phyloP scores from a whole-genome alignment of 2,797 vertebrate species.

The Poeciliopsis presidionis region DNA sequence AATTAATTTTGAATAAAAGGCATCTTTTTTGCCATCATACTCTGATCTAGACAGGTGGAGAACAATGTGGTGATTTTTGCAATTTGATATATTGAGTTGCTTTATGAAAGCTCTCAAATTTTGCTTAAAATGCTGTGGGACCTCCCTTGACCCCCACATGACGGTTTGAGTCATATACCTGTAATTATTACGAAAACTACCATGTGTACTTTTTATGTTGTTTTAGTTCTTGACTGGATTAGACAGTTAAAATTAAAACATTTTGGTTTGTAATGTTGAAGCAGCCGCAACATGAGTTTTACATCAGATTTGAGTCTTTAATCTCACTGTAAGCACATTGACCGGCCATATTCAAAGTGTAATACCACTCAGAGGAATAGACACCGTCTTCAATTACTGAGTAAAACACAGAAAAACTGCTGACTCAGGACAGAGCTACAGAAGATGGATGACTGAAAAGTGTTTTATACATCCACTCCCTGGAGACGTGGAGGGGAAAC shows the following conservation, averaged over 20 bases:
- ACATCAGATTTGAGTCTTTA: neutral
- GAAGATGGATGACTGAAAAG: neutral
- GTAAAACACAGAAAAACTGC: conserved; percentile 7
- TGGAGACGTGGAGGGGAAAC: conserved; percentile 24
- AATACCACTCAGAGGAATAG: neutral
- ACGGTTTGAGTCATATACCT: neutral
- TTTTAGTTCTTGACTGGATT: neutral
- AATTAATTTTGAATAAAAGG: neutral
- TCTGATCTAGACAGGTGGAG: neutral
- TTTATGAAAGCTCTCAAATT: neutral
- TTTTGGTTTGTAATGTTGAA: neutral
- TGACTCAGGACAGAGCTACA: conserved; percentile 7
- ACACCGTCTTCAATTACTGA: conserved; percentile 16
- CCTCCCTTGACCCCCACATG: neutral
- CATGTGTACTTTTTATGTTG: neutral
- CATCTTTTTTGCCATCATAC: neutral
- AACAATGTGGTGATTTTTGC: neutral
- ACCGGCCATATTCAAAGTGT: neutral
- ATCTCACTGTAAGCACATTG: neutral
- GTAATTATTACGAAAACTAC: neutral
- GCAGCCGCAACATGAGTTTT: neutral
- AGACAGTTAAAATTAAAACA: neutral
- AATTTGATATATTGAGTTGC: neutral
- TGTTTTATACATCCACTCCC: conserved; percentile 1
- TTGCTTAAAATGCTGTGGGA: neutral